phyloP scores from a whole-genome alignment of 1,140 invertebrate species.

The Acromyrmex echinatior region DNA sequence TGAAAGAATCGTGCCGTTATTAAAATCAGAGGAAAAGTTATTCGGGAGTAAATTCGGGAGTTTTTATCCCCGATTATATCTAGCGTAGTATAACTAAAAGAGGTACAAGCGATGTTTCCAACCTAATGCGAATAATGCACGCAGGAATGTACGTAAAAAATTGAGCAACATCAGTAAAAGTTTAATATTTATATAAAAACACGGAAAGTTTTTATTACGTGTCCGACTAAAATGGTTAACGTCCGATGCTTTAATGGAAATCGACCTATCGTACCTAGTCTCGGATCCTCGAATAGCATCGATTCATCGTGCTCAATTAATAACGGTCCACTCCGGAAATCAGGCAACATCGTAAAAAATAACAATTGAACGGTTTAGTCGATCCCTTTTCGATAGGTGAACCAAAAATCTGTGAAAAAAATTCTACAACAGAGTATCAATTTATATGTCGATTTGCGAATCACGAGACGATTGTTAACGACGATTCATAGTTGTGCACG shows the following conservation, averaged over 20 bases:
- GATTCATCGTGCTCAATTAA: slow-evolving; percentile 44
- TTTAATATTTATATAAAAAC: slow-evolving; percentile 48
- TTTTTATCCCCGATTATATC: slow-evolving; percentile 68
- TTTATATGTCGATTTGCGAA: slow-evolving; percentile 15
- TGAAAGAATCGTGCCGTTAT: not conserved
- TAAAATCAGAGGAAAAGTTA: slow-evolving; percentile 61
- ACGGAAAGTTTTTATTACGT: slow-evolving; percentile 53
- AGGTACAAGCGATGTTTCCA: slow-evolving; percentile 2
- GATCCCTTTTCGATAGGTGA: not conserved
- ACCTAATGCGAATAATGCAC: slow-evolving; percentile 62
- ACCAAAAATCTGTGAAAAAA: slow-evolving; percentile 12
- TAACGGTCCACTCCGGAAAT: slow-evolving; percentile 29
- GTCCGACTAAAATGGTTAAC: not conserved
- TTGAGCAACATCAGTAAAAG: slow-evolving; percentile 34
- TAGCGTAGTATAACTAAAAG: slow-evolving; percentile 32
- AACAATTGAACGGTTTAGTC: slow-evolving; percentile 34
- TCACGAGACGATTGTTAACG: slow-evolving; percentile 13
- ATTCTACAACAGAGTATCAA: not conserved
- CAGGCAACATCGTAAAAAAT: slow-evolving; percentile 17
- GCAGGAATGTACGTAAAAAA: slow-evolving; percentile 15
- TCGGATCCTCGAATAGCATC: slow-evolving; percentile 16
- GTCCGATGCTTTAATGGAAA: slow-evolving; percentile 38
- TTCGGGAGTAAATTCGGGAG: slow-evolving; percentile 57
- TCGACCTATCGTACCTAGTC: not conserved
- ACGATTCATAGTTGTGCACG: not conserved